These are phyloP conservation scores for Porites cylindrica DNA, from an alignment of 92 coral and sea anemone species.

Conservation along the genomic window DNA sequence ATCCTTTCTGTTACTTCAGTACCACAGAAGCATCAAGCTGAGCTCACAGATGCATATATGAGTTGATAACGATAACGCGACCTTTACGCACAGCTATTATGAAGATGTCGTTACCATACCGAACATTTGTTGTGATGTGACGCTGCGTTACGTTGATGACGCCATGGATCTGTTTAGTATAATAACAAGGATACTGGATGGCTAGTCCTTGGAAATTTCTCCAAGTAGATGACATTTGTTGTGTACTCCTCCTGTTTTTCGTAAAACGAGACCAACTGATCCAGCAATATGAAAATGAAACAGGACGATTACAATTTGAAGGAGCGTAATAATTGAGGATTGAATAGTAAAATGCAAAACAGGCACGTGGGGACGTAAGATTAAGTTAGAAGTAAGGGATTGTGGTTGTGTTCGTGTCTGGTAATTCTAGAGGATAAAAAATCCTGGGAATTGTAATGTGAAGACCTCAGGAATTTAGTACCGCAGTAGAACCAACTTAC, in stretches of 20 bases:
- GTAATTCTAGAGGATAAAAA: too few species aligned
- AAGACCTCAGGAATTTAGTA: too few species aligned
- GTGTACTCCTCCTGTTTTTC: conserved; percentile 87
- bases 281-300: conserved; percentile 36
- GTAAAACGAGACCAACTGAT: conserved; percentile 91
- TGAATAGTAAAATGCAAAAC: too few species aligned
- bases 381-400: too few species aligned
- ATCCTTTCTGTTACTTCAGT: too few species aligned
- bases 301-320: not conserved
- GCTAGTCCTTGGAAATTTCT: conserved; percentile 85
- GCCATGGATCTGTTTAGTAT: conserved; percentile 83
- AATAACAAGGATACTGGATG: conserved; percentile 86
- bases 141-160: conserved; percentile 47
- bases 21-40: too few species aligned
- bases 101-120: conserved; percentile 9
- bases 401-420: too few species aligned
- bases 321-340: too few species aligned
- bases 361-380: too few species aligned
- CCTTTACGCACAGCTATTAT: not conserved
- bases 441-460: too few species aligned
- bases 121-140: not conserved
- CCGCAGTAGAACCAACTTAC: conserved; percentile 40
- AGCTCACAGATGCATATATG: too few species aligned
- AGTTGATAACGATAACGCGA: not conserved
- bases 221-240: conserved; percentile 95